A percentile compares a stretch with the other conserved stretches of the same genome.
Evolutionary conservation across 2,113 vertebrate species (phyloP).

Genomic region (Leptobrachium ailaonicum): DNA sequence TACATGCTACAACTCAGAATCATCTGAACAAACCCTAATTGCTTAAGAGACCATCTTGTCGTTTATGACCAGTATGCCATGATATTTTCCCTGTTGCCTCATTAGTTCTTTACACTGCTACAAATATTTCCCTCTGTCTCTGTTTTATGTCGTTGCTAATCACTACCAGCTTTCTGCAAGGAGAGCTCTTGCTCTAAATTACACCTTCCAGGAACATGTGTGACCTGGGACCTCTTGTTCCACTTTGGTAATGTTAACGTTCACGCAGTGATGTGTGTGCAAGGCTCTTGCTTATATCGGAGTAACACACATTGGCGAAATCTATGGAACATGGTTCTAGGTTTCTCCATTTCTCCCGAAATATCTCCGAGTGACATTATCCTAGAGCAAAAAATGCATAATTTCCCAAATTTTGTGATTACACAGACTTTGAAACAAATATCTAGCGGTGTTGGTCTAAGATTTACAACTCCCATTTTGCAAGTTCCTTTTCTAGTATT

Average conservation of each 20-base stretch:
- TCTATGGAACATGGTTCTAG: too few species aligned
- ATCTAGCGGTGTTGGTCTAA: too few species aligned
- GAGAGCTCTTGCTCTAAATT: not conserved
- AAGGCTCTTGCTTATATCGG: too few species aligned
- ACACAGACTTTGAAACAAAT: too few species aligned
- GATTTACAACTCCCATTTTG: too few species aligned
- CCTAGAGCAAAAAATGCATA: too few species aligned
- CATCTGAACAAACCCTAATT: conserved; percentile 8
- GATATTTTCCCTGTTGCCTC: conserved; percentile 17
- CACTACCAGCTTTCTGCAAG: conserved; percentile 21
- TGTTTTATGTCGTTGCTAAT: conserved; percentile 15
- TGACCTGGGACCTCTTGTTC: conserved; percentile 35
- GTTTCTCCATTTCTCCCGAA: too few species aligned
- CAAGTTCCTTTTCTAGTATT: too few species aligned
- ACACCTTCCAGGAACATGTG: conserved; percentile 32
- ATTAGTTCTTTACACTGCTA: conserved; percentile 27
- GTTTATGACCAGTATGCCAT: not conserved
- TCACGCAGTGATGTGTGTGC: not conserved
- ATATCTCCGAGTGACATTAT: too few species aligned
- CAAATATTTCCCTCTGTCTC: not conserved
- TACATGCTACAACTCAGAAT: conserved; percentile 8
- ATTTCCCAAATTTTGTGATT: too few species aligned
- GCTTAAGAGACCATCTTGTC: conserved; percentile 28
- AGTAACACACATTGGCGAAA: too few species aligned
- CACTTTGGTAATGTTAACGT: not conserved